phyloP scores from a whole-genome alignment of 2,797 vertebrate species.

The Acridotheres tristis region DNA sequence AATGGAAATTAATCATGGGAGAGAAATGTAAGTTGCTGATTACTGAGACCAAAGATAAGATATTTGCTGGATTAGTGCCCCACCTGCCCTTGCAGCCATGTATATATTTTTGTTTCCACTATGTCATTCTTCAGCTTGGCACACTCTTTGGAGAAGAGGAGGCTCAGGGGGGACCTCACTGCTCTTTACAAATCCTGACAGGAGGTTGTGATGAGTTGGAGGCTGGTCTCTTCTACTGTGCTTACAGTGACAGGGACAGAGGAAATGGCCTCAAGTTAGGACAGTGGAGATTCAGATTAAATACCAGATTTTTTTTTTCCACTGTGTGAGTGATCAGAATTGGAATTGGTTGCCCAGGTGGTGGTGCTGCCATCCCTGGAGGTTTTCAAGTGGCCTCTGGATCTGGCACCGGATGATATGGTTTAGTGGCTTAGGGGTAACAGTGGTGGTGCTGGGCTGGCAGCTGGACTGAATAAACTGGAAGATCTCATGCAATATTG shows the following conservation, averaged over 20 bases:
- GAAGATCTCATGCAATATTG: neutral
- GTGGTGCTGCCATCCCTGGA: neutral
- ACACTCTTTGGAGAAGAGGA: neutral
- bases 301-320: no score
- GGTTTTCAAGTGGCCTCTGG: neutral
- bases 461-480: no score
- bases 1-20: fast-evolving
- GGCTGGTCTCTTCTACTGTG: fast-evolving
- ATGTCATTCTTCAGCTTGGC: neutral
- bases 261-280: neutral
- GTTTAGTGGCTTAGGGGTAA: neutral
- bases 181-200: neutral
- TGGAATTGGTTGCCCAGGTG: neutral
- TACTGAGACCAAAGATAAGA: no score
- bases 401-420: neutral
- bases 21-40: neutral
- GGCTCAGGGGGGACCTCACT: fast-evolving
- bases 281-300: no score
- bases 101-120: neutral
- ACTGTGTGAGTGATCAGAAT: neutral
- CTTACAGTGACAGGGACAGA: neutral
- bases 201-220: neutral
- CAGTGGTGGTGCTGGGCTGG: neutral
- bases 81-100: neutral
- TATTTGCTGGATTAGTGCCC: neutral